Evolutionary conservation across 2,888 invertebrate species (phyloP).

Genomic region (Agriotes lineatus): DNA sequence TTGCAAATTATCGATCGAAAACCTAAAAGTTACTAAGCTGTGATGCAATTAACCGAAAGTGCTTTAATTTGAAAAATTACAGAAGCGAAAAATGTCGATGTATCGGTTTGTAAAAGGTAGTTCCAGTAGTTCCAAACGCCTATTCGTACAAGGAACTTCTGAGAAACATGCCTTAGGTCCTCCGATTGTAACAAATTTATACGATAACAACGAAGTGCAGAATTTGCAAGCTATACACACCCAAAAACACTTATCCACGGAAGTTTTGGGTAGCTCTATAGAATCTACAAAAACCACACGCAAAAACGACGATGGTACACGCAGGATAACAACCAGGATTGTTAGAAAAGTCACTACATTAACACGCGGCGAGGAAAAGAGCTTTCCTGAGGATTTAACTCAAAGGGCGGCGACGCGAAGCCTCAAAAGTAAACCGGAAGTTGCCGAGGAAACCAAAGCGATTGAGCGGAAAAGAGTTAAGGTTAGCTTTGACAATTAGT

Average conservation of each 20-base stretch:
- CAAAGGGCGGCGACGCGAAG: conserved; percentile 71
- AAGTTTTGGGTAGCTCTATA: conserved; percentile 86
- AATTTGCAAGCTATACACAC: conserved; percentile 83
- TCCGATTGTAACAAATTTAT: conserved; percentile 62
- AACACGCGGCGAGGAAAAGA: conserved; percentile 87
- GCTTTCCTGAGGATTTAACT: conserved; percentile 77
- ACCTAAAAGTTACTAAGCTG: too few species aligned
- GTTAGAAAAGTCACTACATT: conserved; percentile 90
- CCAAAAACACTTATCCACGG: conserved; percentile 85
- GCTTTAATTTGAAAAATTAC: not conserved
- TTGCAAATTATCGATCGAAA: too few species aligned
- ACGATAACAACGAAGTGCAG: conserved; percentile 62
- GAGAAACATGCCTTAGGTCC: conserved; percentile 54
- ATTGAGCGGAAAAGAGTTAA: conserved; percentile 80
- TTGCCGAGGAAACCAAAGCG: conserved; percentile 69
- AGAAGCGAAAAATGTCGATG: conserved; percentile 65
- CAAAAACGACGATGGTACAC: conserved; percentile 81
- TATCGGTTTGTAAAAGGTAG: conserved; percentile 84
- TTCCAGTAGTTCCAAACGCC: conserved; percentile 69
- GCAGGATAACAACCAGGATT: conserved; percentile 87
- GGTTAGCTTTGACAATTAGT: conserved; percentile 69
- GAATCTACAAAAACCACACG: conserved; percentile 88
- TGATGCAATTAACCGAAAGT: too few species aligned
- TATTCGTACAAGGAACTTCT: conserved; percentile 81
- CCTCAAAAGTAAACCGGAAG: conserved; percentile 70